Evolutionary conservation across 2,797 vertebrate species (phyloP).

Genomic region (Acipenser transmontanus): DNA sequence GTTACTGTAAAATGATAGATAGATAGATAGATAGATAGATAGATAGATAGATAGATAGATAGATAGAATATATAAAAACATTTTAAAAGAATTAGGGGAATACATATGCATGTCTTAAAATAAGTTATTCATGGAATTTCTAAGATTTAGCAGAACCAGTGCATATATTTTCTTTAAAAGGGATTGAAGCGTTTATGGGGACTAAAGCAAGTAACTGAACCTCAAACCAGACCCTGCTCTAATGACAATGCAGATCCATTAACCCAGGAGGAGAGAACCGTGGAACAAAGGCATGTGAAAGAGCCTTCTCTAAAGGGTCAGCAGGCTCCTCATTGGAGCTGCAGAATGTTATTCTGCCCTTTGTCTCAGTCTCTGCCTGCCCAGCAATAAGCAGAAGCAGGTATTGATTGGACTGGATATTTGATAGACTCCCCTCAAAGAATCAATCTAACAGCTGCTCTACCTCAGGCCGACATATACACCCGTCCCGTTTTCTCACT

Average conservation of each 20-base stretch:
- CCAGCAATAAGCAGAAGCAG: slow-evolving; percentile 23
- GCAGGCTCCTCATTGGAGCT: not conserved
- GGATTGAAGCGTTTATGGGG: too few relatives aligned
- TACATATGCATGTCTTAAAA: too few relatives aligned
- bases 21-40: too few relatives aligned
- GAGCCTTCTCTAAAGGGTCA: not conserved
- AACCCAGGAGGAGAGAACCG: slow-evolving; percentile 19
- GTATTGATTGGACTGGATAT: slow-evolving; percentile 29
- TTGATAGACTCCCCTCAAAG: slow-evolving; percentile 25
- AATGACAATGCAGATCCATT: slow-evolving; percentile 9
- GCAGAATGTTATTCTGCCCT: slow-evolving; percentile 30
- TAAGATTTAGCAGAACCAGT: too few relatives aligned
- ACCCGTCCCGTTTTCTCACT: not conserved
- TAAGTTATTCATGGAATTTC: too few relatives aligned
- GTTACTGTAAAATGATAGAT: too few relatives aligned
- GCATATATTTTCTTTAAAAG: too few relatives aligned
- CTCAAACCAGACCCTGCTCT: too few relatives aligned
- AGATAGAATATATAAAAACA: too few relatives aligned
- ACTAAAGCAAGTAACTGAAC: too few relatives aligned
- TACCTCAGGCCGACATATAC: slow-evolving; percentile 12
- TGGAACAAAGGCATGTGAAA: slow-evolving; percentile 10
- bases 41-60: too few relatives aligned
- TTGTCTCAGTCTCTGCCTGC: slow-evolving; percentile 22
- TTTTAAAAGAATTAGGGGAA: too few relatives aligned
- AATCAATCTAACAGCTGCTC: slow-evolving; percentile 17